Percentiles rank a stretch among this genome's conserved stretches.
These are phyloP conservation scores for Eleutherodactylus coqui DNA, from an alignment of 2,797 vertebrate genomes.

Conservation along the genomic window DNA sequence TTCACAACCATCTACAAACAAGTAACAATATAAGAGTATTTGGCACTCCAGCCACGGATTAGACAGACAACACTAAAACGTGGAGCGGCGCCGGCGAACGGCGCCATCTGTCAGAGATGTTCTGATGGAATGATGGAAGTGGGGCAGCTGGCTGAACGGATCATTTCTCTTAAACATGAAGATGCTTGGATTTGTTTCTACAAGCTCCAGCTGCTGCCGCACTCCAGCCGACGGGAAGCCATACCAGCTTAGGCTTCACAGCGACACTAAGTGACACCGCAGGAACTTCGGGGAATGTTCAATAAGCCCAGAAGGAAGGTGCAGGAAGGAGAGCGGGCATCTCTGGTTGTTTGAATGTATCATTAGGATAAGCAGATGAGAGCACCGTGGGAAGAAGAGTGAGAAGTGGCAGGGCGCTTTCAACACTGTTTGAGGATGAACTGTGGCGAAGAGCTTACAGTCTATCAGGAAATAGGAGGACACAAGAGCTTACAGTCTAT, in stretches of 20 bases:
- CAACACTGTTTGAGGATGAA: too few relatives aligned
- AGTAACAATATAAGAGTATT: conserved; percentile 71
- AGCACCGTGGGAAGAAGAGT: conserved; percentile 23
- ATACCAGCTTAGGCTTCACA: conserved; percentile 15
- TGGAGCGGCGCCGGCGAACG: conserved; percentile 70
- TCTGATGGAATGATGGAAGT: conserved; percentile 58
- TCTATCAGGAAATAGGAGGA: too few relatives aligned
- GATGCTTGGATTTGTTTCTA: conserved; percentile 59
- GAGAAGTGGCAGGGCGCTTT: too few relatives aligned
- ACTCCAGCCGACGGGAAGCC: background rate
- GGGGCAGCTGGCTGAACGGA: conserved; percentile 66
- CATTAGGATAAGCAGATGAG: conserved; percentile 28
- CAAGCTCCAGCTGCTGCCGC: conserved; percentile 49
- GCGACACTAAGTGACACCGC: conserved; percentile 16
- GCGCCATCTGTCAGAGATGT: conserved; percentile 68
- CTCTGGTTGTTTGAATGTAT: conserved; percentile 43
- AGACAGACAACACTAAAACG: conserved; percentile 68
- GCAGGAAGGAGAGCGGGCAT: background rate
- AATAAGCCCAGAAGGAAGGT: background rate
- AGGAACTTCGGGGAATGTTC: background rate
- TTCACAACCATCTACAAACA: conserved; percentile 75
- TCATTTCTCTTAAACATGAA: conserved; percentile 60
- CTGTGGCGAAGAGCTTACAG: too few relatives aligned
- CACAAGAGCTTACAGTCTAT: too few relatives aligned
- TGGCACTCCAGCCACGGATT: conserved; percentile 68